Evolutionary conservation across 2,113 vertebrate species (phyloP).

Genomic region (Cyphomyrus discorhynchus): DNA sequence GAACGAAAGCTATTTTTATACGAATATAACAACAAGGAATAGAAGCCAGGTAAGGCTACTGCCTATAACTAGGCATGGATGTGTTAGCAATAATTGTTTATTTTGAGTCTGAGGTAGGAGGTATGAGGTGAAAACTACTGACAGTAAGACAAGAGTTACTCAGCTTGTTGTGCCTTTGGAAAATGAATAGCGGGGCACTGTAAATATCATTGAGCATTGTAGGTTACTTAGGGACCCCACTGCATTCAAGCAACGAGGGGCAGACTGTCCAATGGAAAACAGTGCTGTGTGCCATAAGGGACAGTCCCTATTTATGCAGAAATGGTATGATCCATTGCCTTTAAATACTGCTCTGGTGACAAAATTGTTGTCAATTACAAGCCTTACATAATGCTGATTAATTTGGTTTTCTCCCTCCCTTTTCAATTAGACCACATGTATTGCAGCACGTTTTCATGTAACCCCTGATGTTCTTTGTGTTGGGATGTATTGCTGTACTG

Average conservation of each 20-base stretch:
- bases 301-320: neutral
- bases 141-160: neutral
- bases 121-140: neutral
- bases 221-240: neutral
- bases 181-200: neutral
- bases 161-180: neutral
- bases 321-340: neutral
- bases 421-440: neutral
- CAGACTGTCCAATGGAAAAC: neutral
- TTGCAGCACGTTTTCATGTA: neutral
- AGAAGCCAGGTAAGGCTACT: neutral
- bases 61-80: neutral
- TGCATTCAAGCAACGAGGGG: neutral
- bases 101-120: neutral
- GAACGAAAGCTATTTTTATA: neutral
- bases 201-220: neutral
- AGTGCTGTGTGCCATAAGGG: neutral
- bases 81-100: neutral
- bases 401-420: neutral
- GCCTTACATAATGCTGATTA: neutral
- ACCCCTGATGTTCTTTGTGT: neutral
- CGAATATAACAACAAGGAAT: neutral
- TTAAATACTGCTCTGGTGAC: neutral
- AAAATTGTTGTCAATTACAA: neutral
- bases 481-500: neutral